Evolutionary conservation across 2,797 vertebrate species (phyloP).

Genomic region (Pseudotriccus pelzelni): DNA sequence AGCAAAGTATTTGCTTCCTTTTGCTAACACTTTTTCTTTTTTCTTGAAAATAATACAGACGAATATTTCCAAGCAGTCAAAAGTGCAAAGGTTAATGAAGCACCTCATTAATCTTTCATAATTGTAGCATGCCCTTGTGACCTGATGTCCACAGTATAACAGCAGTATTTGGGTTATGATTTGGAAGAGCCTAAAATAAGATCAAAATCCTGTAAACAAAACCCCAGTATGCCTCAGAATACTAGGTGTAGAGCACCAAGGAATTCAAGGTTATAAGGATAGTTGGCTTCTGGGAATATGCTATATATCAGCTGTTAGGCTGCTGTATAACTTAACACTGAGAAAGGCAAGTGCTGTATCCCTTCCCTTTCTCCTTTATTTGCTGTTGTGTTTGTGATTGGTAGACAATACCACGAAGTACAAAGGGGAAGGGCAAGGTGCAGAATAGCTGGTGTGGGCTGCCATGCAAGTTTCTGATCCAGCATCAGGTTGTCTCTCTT

Average conservation of each 20-base stretch:
- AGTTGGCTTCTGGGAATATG: background rate
- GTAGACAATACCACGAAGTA: background rate
- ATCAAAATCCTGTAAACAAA: slow-evolving; percentile 44
- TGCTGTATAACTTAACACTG: background rate
- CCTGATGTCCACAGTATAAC: slow-evolving; percentile 9
- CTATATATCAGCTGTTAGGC: background rate
- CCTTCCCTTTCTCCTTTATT: background rate
- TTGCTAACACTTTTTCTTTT: background rate
- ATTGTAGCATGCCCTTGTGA: slow-evolving; percentile 58
- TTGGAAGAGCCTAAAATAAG: slow-evolving; percentile 45
- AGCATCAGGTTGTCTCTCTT: background rate
- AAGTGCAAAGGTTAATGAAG: slow-evolving; percentile 74
- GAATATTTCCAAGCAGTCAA: slow-evolving; percentile 30
- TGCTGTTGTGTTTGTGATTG: rapidly evolving
- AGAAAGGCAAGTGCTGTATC: background rate
- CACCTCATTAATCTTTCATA: slow-evolving; percentile 72
- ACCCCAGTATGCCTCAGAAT: background rate
- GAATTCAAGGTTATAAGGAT: background rate
- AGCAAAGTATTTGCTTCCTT: background rate
- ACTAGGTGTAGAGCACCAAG: background rate
- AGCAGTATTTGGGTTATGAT: slow-evolving; percentile 30
- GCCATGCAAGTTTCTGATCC: background rate
- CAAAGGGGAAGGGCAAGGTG: background rate
- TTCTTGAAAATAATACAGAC: slow-evolving; percentile 36
- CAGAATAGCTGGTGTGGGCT: background rate